A percentile compares a stretch with the other conserved stretches of the same genome.
Conservation (phyloP, 2,797 vertebrate genomes). For the Aulostomus chinensis region DNA sequence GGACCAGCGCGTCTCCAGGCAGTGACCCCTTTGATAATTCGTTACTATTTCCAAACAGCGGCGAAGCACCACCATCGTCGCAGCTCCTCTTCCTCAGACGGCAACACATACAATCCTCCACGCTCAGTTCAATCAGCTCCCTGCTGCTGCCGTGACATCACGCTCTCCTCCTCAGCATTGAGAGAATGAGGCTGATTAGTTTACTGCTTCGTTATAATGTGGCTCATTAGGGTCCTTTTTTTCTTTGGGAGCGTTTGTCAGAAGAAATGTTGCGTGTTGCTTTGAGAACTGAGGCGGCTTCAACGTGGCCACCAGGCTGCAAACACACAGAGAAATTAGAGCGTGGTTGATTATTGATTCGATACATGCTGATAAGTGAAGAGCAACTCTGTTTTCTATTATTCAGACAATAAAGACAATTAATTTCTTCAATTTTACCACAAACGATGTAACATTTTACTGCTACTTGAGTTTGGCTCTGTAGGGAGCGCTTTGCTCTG, state of each 20-base stretch:
- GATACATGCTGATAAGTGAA: too few species aligned
- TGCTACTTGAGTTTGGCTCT: too few species aligned
- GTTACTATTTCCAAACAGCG: constrained; percentile 24
- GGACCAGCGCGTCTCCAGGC: not conserved
- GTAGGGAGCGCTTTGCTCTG: too few species aligned
- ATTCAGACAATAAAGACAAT: too few species aligned
- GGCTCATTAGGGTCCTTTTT: constrained; percentile 46
- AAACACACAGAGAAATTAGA: constrained; percentile 2
- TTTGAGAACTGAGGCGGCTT: constrained; percentile 13
- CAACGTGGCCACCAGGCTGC: too few species aligned
- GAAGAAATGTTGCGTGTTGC: constrained; percentile 15
- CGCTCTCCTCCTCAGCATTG: not conserved
- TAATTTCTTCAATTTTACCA: too few species aligned
- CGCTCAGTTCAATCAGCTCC: constrained; percentile 36
- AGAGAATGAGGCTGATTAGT: constrained; percentile 49
- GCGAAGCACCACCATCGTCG: constrained; percentile 9
- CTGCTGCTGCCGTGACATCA: constrained; percentile 8
- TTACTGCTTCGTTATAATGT: constrained; percentile 22
- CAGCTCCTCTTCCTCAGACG: not conserved
- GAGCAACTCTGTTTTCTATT: too few species aligned
- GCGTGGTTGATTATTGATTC: not conserved
- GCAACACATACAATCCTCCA: constrained; percentile 10
- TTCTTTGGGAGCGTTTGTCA: constrained; percentile 14
- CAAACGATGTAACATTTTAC: too few species aligned
- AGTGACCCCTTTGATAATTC: not conserved